Percentiles rank a stretch among this genome's conserved stretches.
These are phyloP conservation scores for Phrynocephalus guinanensis DNA, from an alignment of 2,797 vertebrate species.

Conservation along the genomic window DNA sequence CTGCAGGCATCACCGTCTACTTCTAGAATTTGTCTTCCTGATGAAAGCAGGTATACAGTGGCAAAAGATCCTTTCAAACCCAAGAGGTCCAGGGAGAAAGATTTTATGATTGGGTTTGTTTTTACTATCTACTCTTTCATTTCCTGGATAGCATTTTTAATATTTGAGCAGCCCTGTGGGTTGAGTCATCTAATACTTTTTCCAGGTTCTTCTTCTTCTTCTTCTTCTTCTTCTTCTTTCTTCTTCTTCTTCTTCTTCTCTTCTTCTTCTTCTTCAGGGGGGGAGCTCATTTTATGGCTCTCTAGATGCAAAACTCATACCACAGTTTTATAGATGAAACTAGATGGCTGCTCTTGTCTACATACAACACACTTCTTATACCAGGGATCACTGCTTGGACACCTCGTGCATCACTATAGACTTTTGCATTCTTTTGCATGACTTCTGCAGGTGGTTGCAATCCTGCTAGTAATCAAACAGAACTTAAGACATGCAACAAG, in stretches of 20 bases:
- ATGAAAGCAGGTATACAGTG: constrained; percentile 11
- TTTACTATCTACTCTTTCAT: constrained; percentile 34
- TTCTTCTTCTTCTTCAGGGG: no score
- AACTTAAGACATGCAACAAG: not conserved
- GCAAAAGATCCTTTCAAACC: not conserved
- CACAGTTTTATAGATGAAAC: constrained; percentile 6
- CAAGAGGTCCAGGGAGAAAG: not conserved
- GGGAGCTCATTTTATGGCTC: not conserved
- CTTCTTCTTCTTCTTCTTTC: no score
- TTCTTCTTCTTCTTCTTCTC: no score
- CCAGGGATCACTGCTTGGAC: not conserved
- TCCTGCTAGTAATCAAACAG: not conserved
- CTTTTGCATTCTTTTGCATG: not conserved
- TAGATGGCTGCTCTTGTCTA: not conserved
- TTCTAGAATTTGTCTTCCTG: not conserved
- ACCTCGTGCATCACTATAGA: no score
- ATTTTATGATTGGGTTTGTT: constrained; percentile 25
- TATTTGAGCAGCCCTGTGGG: constrained; percentile 18
- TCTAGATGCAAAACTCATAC: constrained; percentile 12
- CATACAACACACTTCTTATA: not conserved
- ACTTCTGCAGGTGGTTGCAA: not conserved
- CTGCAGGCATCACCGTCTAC: not conserved
- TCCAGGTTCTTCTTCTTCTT: not conserved
- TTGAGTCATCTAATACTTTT: constrained; percentile 6
- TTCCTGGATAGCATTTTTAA: constrained; percentile 38